Percentiles rank a stretch among this genome's conserved stretches.
phyloP scores from a whole-genome alignment of 2,888 invertebrate genomes.

The Drosophila algonquin region DNA sequence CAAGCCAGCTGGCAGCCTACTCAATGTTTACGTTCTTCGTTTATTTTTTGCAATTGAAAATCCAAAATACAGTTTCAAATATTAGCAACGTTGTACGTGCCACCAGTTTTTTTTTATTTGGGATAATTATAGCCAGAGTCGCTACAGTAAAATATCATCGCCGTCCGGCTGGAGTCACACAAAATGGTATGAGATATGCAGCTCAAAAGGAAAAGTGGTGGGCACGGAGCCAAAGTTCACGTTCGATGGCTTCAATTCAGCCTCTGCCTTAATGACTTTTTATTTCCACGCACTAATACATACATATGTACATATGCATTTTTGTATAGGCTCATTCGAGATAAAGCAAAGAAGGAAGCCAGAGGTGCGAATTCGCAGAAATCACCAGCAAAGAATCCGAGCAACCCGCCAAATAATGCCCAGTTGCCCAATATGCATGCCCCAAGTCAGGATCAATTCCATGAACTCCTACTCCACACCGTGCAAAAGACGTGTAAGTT shows the following conservation, averaged over 20 bases:
- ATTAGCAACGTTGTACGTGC: background rate
- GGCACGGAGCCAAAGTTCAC: conserved; percentile 35
- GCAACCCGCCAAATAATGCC: background rate
- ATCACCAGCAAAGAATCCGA: background rate
- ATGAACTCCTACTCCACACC: conserved; percentile 26
- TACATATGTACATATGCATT: background rate
- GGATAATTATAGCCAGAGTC: background rate
- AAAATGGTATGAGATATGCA: conserved; percentile 45
- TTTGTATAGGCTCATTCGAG: conserved; percentile 35
- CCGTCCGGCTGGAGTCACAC: background rate
- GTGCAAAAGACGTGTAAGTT: conserved; percentile 51
- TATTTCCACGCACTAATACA: background rate
- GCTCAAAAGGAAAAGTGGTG: background rate
- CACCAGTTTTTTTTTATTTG: background rate
- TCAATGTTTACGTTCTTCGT: conserved; percentile 40
- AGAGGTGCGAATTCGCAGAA: conserved; percentile 8
- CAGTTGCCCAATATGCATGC: background rate
- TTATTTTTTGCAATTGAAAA: conserved; percentile 12
- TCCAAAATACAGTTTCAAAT: background rate
- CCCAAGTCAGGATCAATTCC: conserved; percentile 42
- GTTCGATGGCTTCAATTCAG: conserved; percentile 14
- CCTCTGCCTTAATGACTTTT: conserved; percentile 23
- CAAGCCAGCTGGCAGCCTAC: conserved; percentile 43
- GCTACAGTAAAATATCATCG: background rate
- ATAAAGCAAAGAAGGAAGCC: conserved; percentile 17